Evolutionary conservation across 2,888 invertebrate species (phyloP).

Genomic region (Vandiemenella viatica): DNA sequence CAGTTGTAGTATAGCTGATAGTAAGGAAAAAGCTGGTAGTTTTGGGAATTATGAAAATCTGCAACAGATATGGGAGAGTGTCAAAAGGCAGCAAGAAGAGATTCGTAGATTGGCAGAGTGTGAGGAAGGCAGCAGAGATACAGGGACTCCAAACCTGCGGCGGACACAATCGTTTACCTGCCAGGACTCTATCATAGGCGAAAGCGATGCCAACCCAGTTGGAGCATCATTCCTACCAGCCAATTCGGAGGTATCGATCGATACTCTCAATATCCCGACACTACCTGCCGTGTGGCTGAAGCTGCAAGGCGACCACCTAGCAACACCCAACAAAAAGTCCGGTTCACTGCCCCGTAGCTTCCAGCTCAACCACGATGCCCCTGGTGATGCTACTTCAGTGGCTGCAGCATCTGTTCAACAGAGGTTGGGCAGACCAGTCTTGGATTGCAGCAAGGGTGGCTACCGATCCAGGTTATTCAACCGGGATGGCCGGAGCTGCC

Average conservation of each 20-base stretch:
- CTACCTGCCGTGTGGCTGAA: constrained; percentile 56
- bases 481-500: constrained; percentile 33
- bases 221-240: no score
- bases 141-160: constrained; percentile 20
- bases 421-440: no score
- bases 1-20: constrained; percentile 20
- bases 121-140: constrained; percentile 5
- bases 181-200: not conserved
- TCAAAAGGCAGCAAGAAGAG: constrained; percentile 15
- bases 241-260: not conserved
- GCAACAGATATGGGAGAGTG: constrained; percentile 28
- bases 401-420: no score
- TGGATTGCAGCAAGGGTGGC: not conserved
- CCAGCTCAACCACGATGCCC: constrained; percentile 42
- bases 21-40: constrained; percentile 27
- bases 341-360: constrained; percentile 67
- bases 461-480: constrained; percentile 7
- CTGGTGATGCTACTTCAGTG: not conserved
- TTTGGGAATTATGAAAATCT: constrained; percentile 47
- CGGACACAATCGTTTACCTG: constrained; percentile 23
- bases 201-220: not conserved
- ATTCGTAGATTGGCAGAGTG: constrained; percentile 9
- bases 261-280: constrained; percentile 32
- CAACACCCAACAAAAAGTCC: constrained; percentile 49
- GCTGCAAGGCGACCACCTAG: constrained; percentile 52